Evolutionary conservation across 2,113 vertebrate genomes (phyloP), one percentile per base, ranked within the genome.

Genomic region (Dunckerocampus dactyliophorus): DNA sequence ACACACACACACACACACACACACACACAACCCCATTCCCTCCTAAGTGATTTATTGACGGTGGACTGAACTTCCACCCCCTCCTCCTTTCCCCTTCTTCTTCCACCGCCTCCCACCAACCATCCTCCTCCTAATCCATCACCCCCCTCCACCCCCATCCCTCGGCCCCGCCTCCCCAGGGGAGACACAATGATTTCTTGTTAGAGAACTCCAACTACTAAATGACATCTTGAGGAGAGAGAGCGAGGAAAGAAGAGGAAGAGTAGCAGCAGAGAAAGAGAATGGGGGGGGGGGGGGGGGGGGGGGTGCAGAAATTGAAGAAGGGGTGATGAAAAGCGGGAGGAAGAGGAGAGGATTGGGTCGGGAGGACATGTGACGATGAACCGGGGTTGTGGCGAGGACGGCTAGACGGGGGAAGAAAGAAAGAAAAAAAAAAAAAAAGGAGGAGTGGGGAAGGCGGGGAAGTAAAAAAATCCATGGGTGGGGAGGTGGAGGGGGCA

Each of bases 141-240:
- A 58, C 42, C 64, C 63, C 49, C 58, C 24, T 5, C 24, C 24
- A 2, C 24, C 24, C 22, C 34, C 64, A 74, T 46, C 70, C 63
- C 58, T 45, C 58, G 34, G 43, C 50, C 53, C 65, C 74, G 70
- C 77, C 77, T 77, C 72, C 82, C 84, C 81, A 71, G 72, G 83
- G 82, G 85, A 87, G 79, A 87, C 83, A 90, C 84, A 90, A 91
- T 89, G 88, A 89, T 85, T 89, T 89, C 89, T 90, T 90, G 90
- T 89, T 89, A 88, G 86, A 87, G 84, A 87, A 88, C 79, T 82
- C 79, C 85, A 88, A 87, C 85, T 83, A 89, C 82, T 82, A 90
- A 90, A 88, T 89, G 85, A 87, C 87, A 88, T 88, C 82, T 88
- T 89, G 79, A 77, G 78, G 65, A 39, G 56, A 8, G 57, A 49